Evolutionary conservation across 1,140 invertebrate genomes (phyloP).

Genomic region (Aleiodes sp.): DNA sequence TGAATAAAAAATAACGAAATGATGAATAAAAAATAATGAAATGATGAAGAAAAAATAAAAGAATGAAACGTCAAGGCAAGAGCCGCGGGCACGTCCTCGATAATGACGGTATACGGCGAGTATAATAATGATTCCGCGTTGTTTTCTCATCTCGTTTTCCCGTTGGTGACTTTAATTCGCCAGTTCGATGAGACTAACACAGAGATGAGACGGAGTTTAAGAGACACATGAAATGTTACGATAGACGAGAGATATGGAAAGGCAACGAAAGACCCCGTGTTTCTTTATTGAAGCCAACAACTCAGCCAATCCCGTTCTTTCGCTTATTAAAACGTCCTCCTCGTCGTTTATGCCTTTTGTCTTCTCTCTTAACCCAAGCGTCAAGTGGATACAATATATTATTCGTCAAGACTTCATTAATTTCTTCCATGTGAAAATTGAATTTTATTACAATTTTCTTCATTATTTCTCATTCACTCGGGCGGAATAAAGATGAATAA

Average conservation of each 20-base stretch:
- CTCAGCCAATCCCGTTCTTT: slow-evolving; percentile 56
- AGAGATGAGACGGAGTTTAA: no score
- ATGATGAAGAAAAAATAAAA: neutral
- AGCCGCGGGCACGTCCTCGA: slow-evolving; percentile 7
- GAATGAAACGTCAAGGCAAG: neutral
- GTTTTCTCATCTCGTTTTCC: slow-evolving; percentile 18
- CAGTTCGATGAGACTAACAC: neutral
- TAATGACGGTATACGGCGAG: slow-evolving; percentile 7
- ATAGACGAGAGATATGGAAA: slow-evolving; percentile 12
- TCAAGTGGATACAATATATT: slow-evolving; percentile 38
- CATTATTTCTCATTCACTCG: no score
- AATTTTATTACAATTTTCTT: neutral
- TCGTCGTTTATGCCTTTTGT: slow-evolving; percentile 62
- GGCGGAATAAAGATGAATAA: no score
- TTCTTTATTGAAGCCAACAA: slow-evolving; percentile 63
- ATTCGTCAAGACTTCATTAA: neutral
- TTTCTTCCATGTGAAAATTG: neutral
- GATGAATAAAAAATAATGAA: neutral
- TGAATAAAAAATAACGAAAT: neutral
- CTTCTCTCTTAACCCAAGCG: slow-evolving; percentile 53
- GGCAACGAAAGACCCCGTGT: slow-evolving; percentile 50
- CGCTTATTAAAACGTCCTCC: slow-evolving; percentile 59
- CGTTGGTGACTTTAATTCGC: slow-evolving; percentile 15
- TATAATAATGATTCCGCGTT: slow-evolving; percentile 21
- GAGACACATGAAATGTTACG: slow-evolving; percentile 1